Percentiles rank a stretch among this genome's conserved stretches.
phyloP scores from a whole-genome alignment of 2,888 invertebrate species.

The Leptinotarsa rubiginosa region DNA sequence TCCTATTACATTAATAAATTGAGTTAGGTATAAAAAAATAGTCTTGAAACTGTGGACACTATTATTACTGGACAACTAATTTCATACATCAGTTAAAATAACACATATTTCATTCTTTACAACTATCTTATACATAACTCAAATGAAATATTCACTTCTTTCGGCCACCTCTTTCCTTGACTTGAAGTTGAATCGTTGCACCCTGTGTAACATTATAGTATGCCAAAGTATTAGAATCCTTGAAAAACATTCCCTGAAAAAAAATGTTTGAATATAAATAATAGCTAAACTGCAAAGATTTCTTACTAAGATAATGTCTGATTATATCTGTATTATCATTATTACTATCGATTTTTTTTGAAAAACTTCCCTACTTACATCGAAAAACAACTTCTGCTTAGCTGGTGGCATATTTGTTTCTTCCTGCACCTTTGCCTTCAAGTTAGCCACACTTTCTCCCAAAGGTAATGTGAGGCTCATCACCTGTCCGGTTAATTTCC shows the following conservation, averaged over 20 bases:
- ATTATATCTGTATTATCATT: too few relatives aligned
- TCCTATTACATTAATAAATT: too few relatives aligned
- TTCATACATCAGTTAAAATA: slow-evolving; percentile 5
- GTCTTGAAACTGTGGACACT: too few relatives aligned
- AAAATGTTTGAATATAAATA: too few relatives aligned
- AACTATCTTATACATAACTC: not conserved
- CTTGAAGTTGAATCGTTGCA: slow-evolving; percentile 85
- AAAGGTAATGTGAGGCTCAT: slow-evolving; percentile 82
- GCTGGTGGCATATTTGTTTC: slow-evolving; percentile 93
- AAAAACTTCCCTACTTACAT: slow-evolving; percentile 71
- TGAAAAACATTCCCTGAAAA: slow-evolving; percentile 94
- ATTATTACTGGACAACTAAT: not conserved
- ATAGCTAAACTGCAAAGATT: too few relatives aligned
- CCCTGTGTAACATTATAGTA: slow-evolving; percentile 94
- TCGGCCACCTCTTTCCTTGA: slow-evolving; percentile 97
- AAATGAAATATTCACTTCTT: slow-evolving; percentile 79
- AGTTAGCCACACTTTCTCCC: slow-evolving; percentile 81
- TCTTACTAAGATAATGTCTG: too few relatives aligned
- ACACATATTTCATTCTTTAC: not conserved
- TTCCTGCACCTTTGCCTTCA: slow-evolving; percentile 89
- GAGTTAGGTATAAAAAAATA: too few relatives aligned
- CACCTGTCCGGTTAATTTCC: slow-evolving; percentile 93
- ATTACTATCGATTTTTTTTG: not conserved
- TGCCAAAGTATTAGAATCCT: slow-evolving; percentile 93
- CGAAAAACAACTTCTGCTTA: slow-evolving; percentile 96